Evolutionary conservation across 2,888 invertebrate species (phyloP).

Genomic region (Anthophora plumipes): DNA sequence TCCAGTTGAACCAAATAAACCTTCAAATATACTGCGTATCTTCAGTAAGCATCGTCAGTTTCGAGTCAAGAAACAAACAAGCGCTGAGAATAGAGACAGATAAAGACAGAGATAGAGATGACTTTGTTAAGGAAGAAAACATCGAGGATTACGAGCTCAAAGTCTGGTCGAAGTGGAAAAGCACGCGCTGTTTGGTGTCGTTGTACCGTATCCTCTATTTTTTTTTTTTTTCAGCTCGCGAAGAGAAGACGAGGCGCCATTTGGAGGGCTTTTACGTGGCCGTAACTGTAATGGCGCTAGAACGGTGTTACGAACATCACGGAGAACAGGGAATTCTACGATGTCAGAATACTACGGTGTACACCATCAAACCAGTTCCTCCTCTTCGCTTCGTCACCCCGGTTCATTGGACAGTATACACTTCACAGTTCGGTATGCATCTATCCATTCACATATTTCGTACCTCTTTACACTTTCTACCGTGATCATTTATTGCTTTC

Average conservation of each 20-base stretch:
- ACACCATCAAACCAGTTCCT: slow-evolving; percentile 54
- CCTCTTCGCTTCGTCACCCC: slow-evolving; percentile 17
- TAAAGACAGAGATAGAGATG: slow-evolving; percentile 50
- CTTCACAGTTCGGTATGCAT: slow-evolving; percentile 16
- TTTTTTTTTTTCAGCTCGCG: slow-evolving; percentile 23
- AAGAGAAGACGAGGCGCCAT: slow-evolving; percentile 46
- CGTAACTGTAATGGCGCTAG: slow-evolving; percentile 64
- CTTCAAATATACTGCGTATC: neutral
- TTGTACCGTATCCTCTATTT: slow-evolving; percentile 28
- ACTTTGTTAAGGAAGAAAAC: slow-evolving; percentile 47
- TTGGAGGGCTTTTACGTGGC: slow-evolving; percentile 68
- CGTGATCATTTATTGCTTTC: slow-evolving; percentile 29
- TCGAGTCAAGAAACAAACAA: slow-evolving; percentile 29
- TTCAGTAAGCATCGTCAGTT: slow-evolving; percentile 1
- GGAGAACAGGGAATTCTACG: slow-evolving; percentile 39
- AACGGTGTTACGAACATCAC: slow-evolving; percentile 53
- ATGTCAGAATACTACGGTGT: slow-evolving; percentile 38
- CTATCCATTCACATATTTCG: slow-evolving; percentile 16
- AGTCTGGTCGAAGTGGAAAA: slow-evolving; percentile 29
- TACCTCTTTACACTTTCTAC: slow-evolving; percentile 22
- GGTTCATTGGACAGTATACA: slow-evolving; percentile 29
- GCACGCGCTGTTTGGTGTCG: slow-evolving; percentile 29
- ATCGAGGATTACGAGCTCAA: slow-evolving; percentile 59
- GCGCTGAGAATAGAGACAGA: too few species aligned
- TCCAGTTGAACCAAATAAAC: slow-evolving; percentile 9